Evolutionary conservation across 2,797 vertebrate genomes (phyloP), one percentile per base, ranked within the genome.

Genomic region (Somateria mollissima): DNA sequence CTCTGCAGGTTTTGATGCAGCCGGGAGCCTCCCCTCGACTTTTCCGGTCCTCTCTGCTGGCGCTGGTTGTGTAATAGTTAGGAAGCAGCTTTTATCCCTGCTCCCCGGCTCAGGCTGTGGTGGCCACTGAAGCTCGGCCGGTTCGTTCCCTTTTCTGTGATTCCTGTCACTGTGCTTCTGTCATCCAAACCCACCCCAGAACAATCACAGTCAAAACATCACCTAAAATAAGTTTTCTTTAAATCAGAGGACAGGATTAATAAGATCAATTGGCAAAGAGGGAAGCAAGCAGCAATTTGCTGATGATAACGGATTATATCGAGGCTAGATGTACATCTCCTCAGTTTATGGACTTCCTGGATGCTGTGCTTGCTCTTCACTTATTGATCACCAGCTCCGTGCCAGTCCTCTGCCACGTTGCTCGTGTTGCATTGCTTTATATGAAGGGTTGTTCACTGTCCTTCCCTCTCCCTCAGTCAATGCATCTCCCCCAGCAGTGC

Each of bases 41-140:
- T 87, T 62, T 17, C 24, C 16, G 2, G 18, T 20, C 91, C 7
- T 61, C 77, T 39, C 89, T 37, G 72, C 51, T 10, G 2, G 22
- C 1, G 45, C 75, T 21, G 81, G 34, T 94, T 96, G 94, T 92
- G 81, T 91, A 93, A 95, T 6, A 72, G 84, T 41, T 53, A 1
- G 80, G 67, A 78, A 43, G 60, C 89, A 89, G 92, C 32, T 4
- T 49, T 36, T 19, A 16, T 61, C 54, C n/a, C 4, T 34, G 41
- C 76, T 57, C 62, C 54, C 37, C n/a, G 3, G 43, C 32, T 61
- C 47, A 9, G 54, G 58, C 70, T 91, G 70, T 11, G 62, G 58
- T 22, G 37, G 66, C 47, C 53, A 1, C 77, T 19, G 81, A 47
- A 87, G 78, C 39, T 85, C 36, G 65, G 20, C 49, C 34, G 66